These are phyloP conservation scores for Tolmerus cingulatus DNA, from an alignment of 2,888 invertebrate genomes.

Conservation along the genomic window DNA sequence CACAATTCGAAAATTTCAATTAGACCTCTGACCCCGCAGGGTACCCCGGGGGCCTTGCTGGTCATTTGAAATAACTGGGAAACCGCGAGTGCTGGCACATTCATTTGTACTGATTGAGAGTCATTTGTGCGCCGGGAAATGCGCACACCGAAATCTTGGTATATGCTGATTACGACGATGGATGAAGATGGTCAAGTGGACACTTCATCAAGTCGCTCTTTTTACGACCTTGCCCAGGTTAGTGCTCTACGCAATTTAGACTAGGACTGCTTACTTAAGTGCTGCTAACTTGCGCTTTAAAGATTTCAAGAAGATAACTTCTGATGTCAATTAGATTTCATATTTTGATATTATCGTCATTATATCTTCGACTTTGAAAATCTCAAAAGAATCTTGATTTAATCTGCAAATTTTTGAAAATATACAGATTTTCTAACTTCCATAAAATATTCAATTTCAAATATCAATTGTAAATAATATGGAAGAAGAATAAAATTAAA, in stretches of 20 bases:
- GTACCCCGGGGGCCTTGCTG: background rate
- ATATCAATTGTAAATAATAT: no score
- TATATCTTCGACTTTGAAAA: background rate
- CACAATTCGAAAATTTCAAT: constrained; percentile 30
- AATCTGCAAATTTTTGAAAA: no score
- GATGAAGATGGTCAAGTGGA: constrained; percentile 27
- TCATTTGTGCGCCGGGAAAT: background rate
- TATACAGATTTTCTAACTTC: no score
- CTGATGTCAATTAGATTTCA: background rate
- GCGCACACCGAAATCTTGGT: background rate
- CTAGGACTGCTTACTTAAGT: background rate
- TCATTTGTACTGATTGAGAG: constrained; percentile 16
- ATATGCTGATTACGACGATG: constrained; percentile 10
- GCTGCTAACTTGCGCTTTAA: background rate
- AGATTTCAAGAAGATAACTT: background rate
- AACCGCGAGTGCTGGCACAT: background rate
- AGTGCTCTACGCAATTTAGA: background rate
- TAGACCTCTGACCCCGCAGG: constrained; percentile 35
- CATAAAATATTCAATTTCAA: no score
- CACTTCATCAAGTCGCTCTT: constrained; percentile 9
- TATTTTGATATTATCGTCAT: background rate
- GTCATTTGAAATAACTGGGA: constrained; percentile 9
- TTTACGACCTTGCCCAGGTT: constrained; percentile 20
- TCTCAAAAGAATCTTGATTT: no score
- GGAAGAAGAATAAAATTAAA: no score